Base-by-base conservation (phyloP, 2,113 vertebrate species). In the Istiophorus platypterus region DNA sequence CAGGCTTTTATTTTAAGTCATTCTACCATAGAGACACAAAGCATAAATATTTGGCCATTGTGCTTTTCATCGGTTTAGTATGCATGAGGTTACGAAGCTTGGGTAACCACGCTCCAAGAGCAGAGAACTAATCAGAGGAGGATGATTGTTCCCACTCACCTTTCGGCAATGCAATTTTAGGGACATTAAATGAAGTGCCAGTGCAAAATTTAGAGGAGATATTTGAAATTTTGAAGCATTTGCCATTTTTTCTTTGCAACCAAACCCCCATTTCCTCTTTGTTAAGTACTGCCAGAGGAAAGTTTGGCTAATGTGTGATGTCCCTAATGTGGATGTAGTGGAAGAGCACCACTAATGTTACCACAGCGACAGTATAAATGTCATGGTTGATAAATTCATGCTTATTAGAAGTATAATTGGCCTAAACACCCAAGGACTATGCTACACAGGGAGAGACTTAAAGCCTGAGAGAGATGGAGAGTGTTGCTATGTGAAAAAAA, bases 111-210 rank as follows among this genome's bases (percentile, higher is more conserved):
- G 65, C 72, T 82, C 68, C 41, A 57, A 76, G 80, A 91, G 77
- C 78, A 74, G 68, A 61, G 65, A 80, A 86, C 57, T 75, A 86
- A 92, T 91, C 86, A 84, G 80, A 56, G 56, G 54, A 63, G 82
- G 80, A 84, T 83, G 92, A 89, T 92, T 85, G 88, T 90, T 92
- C 80, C 77, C 71, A 58, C 79, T 91, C 89, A 89, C 70, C 86
- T 91, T 89, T 87, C 62, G 37, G 76, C 84, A 2, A 52, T 65
- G 31, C 79, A 58, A 87, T 89, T 88, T 85, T 52, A 57, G 52
- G 65, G 78, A 82, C 64, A 80, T 90, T 87, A 80, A 85, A 84
- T 88, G 75, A 89, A 81, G 78, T 69, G 72, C 63, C 81, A 57
- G 73, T 51, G 57, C 72, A 73, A 81, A 90, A 91, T 86, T 85